Base-by-base conservation (phyloP, 1,140 invertebrate genomes). In the Trachelipus rathkii region DNA sequence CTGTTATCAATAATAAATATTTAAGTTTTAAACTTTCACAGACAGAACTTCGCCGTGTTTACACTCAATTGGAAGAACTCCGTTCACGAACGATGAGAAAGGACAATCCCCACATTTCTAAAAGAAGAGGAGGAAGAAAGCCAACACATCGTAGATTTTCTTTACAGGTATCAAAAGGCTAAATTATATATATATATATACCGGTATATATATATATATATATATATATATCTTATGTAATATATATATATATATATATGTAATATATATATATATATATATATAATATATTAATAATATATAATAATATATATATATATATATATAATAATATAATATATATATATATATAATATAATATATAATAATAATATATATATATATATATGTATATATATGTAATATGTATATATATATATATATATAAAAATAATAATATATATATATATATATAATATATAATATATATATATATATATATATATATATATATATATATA, bases 71-170 rank as follows among this genome's bases (percentile, higher is more conserved):
- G 80, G 91, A 93, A 85, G 88, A 92, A 60, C 88, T 95, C 80
- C 91, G 94, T 81, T 94, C 94, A 84, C 95, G 96, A 86, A 94
- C 93, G 15, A 90, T 97, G 84, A 88, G 95, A 71, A 90, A 93
- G 81, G 95, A 96, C 86, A 97, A 97, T 87, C 95, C 95, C 23
- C 95, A 97, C 88, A 96, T 97, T 84, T 93, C 92, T 74, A 96
- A 96, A 86, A 87, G 94, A 74, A 88, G 94, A 75, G 94, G 95
- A 8, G 95, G 95, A n/a, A 88, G 93, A 74, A 97, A 96, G 86
- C 91, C 92, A 77, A 93, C 93, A 15, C 93, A 96, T 85, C 88
- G 95, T 83, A 88, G 93, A 77, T 95, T 95, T 86, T 93, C 92
- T 74, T 86, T 95, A 81, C 93, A 96, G 89, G 91, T 92, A 3